phyloP scores from a whole-genome alignment of 2,113 vertebrate genomes.

The Pteropus alecto region DNA sequence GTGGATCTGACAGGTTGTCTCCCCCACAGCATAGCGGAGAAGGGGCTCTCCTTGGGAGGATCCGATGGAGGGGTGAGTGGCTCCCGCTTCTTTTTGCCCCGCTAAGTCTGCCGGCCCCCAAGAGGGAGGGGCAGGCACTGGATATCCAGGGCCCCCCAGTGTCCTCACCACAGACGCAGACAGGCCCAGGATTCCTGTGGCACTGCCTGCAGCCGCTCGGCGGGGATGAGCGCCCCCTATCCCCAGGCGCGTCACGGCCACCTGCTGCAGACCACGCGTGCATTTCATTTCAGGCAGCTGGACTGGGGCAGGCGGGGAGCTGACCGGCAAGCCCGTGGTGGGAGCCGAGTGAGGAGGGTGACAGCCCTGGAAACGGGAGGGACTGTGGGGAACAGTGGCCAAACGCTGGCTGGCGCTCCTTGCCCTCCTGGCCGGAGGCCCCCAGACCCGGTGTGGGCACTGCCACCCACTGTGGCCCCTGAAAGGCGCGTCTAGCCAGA shows the following conservation, averaged over 20 bases:
- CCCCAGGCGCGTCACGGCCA: neutral
- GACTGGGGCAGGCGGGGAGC: neutral
- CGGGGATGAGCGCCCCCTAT: neutral
- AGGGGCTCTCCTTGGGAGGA: conserved; percentile 92
- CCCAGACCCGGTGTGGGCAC: fast-evolving
- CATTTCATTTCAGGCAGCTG: neutral
- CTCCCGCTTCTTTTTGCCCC: conserved; percentile 41
- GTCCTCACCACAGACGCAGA: neutral
- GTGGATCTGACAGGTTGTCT: conserved; percentile 65
- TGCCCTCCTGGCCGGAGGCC: too few species aligned
- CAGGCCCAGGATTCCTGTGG: neutral
- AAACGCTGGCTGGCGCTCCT: fast-evolving
- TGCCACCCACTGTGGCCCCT: too few species aligned
- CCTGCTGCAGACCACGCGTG: neutral
- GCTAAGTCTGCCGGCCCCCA: neutral
- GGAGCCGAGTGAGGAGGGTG: neutral
- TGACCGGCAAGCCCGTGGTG: too few species aligned
- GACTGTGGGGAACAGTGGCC: neutral
- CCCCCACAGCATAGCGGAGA: conserved; percentile 91
- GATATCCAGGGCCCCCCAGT: neutral
- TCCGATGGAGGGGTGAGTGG: conserved; percentile 97
- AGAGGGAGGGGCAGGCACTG: neutral
- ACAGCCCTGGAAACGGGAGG: neutral
- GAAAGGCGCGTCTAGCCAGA: too few species aligned
- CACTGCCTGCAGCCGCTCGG: fast-evolving